Percentiles rank a stretch among this genome's conserved stretches.
phyloP scores from a whole-genome alignment of 2,888 invertebrate genomes.

The Chaetogeoica ovagalla region DNA sequence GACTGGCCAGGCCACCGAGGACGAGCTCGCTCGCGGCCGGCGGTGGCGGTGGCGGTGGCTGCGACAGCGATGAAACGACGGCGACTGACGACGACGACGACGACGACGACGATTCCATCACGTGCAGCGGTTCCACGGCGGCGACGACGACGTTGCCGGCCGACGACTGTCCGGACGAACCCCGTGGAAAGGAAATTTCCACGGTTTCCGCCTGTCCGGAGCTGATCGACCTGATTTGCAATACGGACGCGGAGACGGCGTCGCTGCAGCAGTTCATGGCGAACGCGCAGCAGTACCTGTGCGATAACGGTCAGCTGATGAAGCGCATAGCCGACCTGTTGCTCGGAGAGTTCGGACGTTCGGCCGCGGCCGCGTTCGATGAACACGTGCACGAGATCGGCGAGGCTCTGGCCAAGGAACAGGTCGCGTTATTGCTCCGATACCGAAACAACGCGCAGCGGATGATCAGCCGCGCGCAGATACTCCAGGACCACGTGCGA shows the following conservation, averaged over 20 bases:
- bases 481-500: constrained; percentile 35
- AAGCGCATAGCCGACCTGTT: not conserved
- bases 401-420: constrained; percentile 39
- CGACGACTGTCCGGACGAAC: not conserved
- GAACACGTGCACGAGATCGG: constrained; percentile 11
- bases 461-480: constrained; percentile 32
- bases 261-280: constrained; percentile 19
- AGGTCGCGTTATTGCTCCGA: constrained; percentile 22
- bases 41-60: not conserved
- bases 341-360: not conserved
- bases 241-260: not conserved
- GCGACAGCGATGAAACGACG: not conserved
- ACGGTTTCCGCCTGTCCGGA: not conserved
- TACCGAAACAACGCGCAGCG: constrained; percentile 10
- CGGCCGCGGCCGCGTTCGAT: constrained; percentile 8
- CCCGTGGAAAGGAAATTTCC: no score
- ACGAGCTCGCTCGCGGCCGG: not conserved
- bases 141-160: not conserved
- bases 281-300: not conserved
- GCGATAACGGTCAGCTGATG: constrained; percentile 20
- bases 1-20: not conserved
- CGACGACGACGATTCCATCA: no score
- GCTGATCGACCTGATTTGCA: not conserved
- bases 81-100: not conserved
- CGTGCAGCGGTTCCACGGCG: no score